Conservation (phyloP, 2,888 invertebrate genomes). For the Agrotis ipsilon region DNA sequence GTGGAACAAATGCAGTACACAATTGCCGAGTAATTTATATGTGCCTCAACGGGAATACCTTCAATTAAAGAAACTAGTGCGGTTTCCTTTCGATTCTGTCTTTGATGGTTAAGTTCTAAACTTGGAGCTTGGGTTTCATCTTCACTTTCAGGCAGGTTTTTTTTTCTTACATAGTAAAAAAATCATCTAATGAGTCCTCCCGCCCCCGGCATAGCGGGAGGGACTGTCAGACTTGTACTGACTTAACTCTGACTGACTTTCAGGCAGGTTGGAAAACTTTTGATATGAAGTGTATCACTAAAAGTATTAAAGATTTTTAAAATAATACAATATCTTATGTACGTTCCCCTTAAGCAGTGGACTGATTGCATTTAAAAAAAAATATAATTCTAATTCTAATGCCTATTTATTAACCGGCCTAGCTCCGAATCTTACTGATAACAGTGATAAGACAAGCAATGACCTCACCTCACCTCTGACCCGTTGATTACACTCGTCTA, state of each 20-base stretch:
- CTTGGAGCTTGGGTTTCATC: constrained; percentile 13
- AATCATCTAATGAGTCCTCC: too few species aligned
- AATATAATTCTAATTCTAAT: too few species aligned
- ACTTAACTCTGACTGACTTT: too few species aligned
- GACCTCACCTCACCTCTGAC: constrained; percentile 37
- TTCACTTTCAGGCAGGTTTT: constrained; percentile 7
- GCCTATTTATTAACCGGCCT: constrained; percentile 58
- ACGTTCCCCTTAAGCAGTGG: too few species aligned
- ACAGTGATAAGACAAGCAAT: constrained; percentile 45
- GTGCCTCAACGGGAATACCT: constrained; percentile 58
- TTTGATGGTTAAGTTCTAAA: constrained; percentile 44
- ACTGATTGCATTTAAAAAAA: too few species aligned
- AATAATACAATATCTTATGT: too few species aligned
- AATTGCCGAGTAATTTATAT: constrained; percentile 68
- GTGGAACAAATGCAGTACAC: constrained; percentile 65
- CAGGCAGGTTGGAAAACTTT: background rate
- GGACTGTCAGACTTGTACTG: too few species aligned
- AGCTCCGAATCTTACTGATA: constrained; percentile 57
- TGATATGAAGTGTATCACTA: background rate
- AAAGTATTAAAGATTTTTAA: too few species aligned
- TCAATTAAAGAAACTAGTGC: constrained; percentile 66
- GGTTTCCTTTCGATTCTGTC: constrained; percentile 35
- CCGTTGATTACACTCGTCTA: constrained; percentile 53
- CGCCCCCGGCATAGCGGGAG: too few species aligned
- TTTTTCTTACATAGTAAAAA: too few species aligned